These are phyloP conservation scores for Natator depressus DNA, from an alignment of 2,113 vertebrate genomes.

Conservation along the genomic window DNA sequence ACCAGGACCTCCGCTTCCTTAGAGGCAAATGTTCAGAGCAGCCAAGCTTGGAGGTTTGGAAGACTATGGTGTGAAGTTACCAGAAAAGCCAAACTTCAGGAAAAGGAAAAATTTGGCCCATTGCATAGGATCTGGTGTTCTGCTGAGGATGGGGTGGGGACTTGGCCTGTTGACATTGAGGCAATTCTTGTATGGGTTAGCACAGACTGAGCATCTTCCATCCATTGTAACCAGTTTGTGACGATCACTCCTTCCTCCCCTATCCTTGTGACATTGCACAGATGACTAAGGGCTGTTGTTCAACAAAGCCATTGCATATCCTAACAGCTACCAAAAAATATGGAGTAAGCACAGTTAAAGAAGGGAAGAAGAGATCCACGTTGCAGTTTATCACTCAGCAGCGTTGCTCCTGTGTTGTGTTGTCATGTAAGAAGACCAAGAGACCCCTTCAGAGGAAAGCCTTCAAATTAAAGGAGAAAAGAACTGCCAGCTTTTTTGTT, in stretches of 20 bases:
- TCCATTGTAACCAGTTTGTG: neutral
- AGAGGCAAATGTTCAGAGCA: neutral
- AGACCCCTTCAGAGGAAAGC: conserved; percentile 52
- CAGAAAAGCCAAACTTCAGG: neutral
- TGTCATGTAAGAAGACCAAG: neutral
- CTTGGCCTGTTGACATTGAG: neutral
- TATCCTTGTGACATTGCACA: neutral
- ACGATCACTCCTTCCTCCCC: neutral
- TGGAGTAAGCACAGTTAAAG: neutral
- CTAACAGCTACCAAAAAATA: neutral
- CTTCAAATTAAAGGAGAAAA: conserved; percentile 57
- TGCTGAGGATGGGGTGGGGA: conserved; percentile 4
- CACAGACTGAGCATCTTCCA: neutral
- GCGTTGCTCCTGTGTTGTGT: conserved; percentile 40
- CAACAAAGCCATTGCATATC: neutral
- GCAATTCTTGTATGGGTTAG: rapidly evolving
- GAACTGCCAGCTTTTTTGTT: conserved; percentile 19
- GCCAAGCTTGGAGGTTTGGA: neutral
- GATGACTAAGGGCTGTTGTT: neutral
- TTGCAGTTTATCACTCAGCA: conserved; percentile 34
- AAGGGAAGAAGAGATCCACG: neutral
- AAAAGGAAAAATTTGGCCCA: conserved; percentile 5
- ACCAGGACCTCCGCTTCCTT: neutral
- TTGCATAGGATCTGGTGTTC: conserved; percentile 48
- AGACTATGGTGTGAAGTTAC: conserved; percentile 28